These are phyloP conservation scores for Siniperca knerii DNA, from an alignment of 2,113 vertebrate species.

Conservation along the genomic window DNA sequence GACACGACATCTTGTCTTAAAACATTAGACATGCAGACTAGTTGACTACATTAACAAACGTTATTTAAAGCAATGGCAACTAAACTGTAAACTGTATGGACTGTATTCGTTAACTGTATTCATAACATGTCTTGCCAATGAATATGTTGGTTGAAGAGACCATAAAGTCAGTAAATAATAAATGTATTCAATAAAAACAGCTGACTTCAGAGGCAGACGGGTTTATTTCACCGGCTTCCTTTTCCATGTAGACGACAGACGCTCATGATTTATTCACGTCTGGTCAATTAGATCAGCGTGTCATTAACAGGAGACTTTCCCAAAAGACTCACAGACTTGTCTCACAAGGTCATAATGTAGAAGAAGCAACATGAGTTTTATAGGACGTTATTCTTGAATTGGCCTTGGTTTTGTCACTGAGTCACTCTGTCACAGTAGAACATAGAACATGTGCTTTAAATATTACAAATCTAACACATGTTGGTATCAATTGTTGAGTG, in stretches of 20 bases:
- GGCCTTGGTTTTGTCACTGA: not conserved
- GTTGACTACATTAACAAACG: too few species aligned
- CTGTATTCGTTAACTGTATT: too few species aligned
- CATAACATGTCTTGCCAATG: not conserved
- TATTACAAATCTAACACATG: not conserved
- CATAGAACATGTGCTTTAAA: not conserved
- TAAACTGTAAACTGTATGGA: too few species aligned
- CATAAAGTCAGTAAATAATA: not conserved
- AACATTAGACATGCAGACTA: too few species aligned
- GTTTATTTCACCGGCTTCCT: not conserved
- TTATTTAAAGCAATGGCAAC: too few species aligned
- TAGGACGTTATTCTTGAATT: conserved; percentile 3
- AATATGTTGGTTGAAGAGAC: not conserved
- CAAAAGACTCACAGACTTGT: not conserved
- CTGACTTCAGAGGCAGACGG: not conserved
- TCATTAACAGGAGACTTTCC: conserved; percentile 2
- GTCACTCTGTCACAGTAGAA: not conserved
- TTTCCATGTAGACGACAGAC: not conserved
- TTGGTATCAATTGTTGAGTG: too few species aligned
- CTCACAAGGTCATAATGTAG: not conserved
- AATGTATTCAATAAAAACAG: not conserved
- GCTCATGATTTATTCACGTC: conserved; percentile 6
- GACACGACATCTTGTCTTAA: too few species aligned
- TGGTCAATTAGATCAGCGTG: not conserved
- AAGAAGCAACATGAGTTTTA: not conserved